A percentile compares a stretch with the other conserved stretches of the same genome.
Conservation (phyloP, 2,113 vertebrate species). For the Aphyosemion australe region DNA sequence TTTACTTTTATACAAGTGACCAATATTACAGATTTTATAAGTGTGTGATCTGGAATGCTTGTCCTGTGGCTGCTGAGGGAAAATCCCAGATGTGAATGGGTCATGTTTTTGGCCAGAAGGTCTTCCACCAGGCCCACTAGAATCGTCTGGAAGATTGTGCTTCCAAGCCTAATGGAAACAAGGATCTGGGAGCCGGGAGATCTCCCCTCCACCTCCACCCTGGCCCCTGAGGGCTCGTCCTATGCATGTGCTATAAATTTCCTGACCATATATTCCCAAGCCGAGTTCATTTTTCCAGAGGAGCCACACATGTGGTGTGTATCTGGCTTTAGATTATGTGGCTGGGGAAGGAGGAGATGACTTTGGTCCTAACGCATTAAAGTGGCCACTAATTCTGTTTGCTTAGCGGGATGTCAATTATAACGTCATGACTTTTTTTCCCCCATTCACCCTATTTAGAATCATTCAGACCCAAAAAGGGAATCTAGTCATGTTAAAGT, state of each 20-base stretch:
- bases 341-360: conserved; percentile 53
- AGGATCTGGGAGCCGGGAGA: conserved; percentile 61
- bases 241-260: conserved; percentile 83
- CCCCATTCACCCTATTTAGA: conserved; percentile 21
- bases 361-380: conserved; percentile 63
- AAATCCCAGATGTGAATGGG: conserved; percentile 76
- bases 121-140: conserved; percentile 60
- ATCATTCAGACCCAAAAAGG: conserved; percentile 21
- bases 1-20: conserved; percentile 30
- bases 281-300: conserved; percentile 78
- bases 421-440: conserved; percentile 30
- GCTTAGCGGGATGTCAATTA: conserved; percentile 35
- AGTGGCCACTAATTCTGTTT: conserved; percentile 70
- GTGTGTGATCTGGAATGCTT: conserved; percentile 59
- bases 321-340: conserved; percentile 71
- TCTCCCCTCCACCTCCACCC: conserved; percentile 48
- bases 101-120: conserved; percentile 61
- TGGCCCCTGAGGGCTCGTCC: conserved; percentile 69
- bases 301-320: conserved; percentile 78
- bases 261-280: conserved; percentile 81
- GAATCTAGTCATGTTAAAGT: too few relatives aligned
- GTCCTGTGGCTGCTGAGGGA: conserved; percentile 59
- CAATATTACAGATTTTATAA: conserved; percentile 30
- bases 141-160: conserved; percentile 68
- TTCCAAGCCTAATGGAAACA: conserved; percentile 79